Base-by-base conservation (phyloP, 2,888 invertebrate species). In the Pyrgus malvae region DNA sequence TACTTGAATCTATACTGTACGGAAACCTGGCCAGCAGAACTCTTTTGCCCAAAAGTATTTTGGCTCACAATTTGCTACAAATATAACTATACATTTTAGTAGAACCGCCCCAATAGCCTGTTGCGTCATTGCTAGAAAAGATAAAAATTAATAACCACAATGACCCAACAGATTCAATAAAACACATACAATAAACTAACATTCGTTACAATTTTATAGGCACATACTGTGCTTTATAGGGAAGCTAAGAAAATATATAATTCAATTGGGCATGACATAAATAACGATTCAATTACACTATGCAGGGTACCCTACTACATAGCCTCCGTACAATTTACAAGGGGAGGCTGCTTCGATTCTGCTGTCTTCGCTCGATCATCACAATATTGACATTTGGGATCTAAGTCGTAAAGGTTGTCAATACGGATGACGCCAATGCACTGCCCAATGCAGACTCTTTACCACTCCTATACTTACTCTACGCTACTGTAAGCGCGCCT, bases 171-270 rank as follows among this genome's bases (percentile, higher is more conserved):
- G 61, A 65, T 74, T 70, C 70, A 68, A 78, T 70, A 78, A 77
- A 74, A 78, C 74, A 75, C 70, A 67, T 70, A 72, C 70, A 70
- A 74, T 76, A 53, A n/a, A 53, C 78, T 80, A 80, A 74, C 75
- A 71, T 73, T 75, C 66, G 70, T 80, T 78, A 77, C 73, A 76
- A 69, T 67, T 80, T 79, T 74, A 77, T 78, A 87, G 87, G 84
- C 88, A 86, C 85, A 76, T 19, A 76, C 70, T 67, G 78, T 79
- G 72, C 78, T 69, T 76, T 70, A 76, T 69, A 76, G 78, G 82
- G 77, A 83, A 85, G 80, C 84, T 79, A 80, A 69, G 76, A 83
- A 83, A 85, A 83, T 81, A 83, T 69, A 72, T 63, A 62, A 66
- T 75, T 80, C 75, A 68, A 79, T 80, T 70, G 78, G 77, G 76